A percentile compares a stretch with the other conserved stretches of the same genome.
phyloP scores from a whole-genome alignment of 2,888 invertebrate species.

The Mesorhabditis belari region DNA sequence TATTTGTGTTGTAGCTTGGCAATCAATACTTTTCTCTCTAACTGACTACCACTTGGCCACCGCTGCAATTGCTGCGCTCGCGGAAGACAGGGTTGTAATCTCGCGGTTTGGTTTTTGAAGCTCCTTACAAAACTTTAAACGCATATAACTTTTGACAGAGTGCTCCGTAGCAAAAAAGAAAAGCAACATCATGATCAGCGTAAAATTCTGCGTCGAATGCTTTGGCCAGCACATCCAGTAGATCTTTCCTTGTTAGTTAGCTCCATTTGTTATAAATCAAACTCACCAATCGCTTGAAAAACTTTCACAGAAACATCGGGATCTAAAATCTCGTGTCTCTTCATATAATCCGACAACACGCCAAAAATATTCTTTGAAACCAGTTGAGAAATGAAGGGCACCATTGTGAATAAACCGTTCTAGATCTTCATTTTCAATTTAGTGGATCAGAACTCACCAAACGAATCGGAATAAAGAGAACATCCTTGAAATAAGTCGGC shows the following conservation, averaged over 20 bases:
- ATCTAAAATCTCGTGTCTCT: constrained; percentile 2
- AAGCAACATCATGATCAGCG: too few species aligned
- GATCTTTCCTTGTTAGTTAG: not conserved
- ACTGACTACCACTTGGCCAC: too few species aligned
- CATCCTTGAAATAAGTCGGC: not conserved
- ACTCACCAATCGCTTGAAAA: constrained; percentile 4
- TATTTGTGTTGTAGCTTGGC: too few species aligned
- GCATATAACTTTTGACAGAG: too few species aligned
- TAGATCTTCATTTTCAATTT: not conserved
- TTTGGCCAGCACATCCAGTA: too few species aligned
- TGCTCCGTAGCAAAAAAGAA: too few species aligned
- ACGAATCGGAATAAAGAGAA: not conserved
- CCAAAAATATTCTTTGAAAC: constrained; percentile 8
- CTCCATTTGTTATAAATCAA: not conserved
- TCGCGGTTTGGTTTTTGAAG: too few species aligned
- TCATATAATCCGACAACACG: constrained; percentile 10
- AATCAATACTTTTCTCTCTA: too few species aligned
- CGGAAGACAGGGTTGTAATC: too few species aligned
- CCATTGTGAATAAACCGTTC: constrained; percentile 19
- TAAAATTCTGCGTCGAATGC: too few species aligned
- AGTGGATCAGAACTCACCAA: not conserved
- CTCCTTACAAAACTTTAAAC: too few species aligned
- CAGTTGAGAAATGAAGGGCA: constrained; percentile 11
- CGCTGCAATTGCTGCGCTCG: too few species aligned
- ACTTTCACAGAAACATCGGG: not conserved